Conservation (phyloP, 92 coral and sea anemone genomes). For the Zoanthus gigantus region DNA sequence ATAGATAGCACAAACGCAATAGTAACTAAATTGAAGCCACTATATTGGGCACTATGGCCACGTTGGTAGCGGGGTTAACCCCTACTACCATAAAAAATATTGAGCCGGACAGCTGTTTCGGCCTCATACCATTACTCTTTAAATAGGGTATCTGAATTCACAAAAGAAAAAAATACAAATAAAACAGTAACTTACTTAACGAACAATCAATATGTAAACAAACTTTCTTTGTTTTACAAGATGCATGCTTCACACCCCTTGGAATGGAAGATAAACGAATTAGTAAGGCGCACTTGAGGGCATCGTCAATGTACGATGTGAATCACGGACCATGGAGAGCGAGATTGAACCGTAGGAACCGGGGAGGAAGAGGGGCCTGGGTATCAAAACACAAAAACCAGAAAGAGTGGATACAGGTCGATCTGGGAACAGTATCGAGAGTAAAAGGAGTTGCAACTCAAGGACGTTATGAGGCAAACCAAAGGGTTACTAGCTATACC, state of each 20-base stretch:
- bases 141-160: too few species aligned
- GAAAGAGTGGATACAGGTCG: constrained; percentile 68
- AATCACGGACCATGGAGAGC: constrained; percentile 72
- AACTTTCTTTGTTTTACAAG: constrained; percentile 21
- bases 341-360: constrained; percentile 57
- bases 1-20: too few species aligned
- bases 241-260: constrained; percentile 56
- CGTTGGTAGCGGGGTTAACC: too few species aligned
- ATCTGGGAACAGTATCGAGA: constrained; percentile 50
- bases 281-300: constrained; percentile 57
- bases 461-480: constrained; percentile 70
- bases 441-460: constrained; percentile 69
- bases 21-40: too few species aligned
- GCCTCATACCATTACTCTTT: too few species aligned
- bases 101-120: too few species aligned
- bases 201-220: not conserved
- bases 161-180: too few species aligned
- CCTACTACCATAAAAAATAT: too few species aligned
- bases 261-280: constrained; percentile 77
- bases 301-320: constrained; percentile 65
- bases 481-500: constrained; percentile 60
- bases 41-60: too few species aligned
- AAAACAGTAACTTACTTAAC: not conserved
- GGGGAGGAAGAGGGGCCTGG: constrained; percentile 70
- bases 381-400: constrained; percentile 45